Percentiles rank a stretch among this genome's conserved stretches.
phyloP scores from a whole-genome alignment of 2,113 vertebrate genomes.

The Lasiurus borealis region DNA sequence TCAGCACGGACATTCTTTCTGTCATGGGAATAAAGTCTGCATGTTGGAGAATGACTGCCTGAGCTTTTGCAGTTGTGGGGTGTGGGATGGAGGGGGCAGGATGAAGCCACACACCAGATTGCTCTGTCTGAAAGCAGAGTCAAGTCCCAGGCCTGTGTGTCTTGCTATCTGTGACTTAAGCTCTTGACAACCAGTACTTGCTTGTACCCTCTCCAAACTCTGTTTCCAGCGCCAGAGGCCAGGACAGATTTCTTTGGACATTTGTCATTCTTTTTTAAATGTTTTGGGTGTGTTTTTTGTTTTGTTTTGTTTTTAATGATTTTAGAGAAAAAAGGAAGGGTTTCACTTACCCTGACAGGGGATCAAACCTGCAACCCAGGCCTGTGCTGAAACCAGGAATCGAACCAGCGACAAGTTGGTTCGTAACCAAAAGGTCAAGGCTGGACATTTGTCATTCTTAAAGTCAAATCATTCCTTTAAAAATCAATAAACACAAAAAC shows the following conservation, averaged over 20 bases:
- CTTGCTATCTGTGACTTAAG: background rate
- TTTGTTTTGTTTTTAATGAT: no score
- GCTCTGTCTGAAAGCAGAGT: background rate
- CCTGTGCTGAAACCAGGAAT: no score
- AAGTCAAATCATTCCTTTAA: slow-evolving; percentile 24
- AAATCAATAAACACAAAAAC: background rate
- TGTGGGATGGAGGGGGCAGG: accelerated
- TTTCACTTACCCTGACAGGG: no score
- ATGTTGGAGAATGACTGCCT: background rate
- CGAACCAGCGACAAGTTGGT: no score
- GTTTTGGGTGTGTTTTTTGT: no score
- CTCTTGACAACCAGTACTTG: background rate
- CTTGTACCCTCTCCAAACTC: background rate
- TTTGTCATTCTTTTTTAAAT: background rate
- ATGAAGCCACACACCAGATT: background rate
- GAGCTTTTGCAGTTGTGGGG: background rate
- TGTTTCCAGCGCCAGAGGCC: background rate
- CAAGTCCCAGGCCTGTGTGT: background rate
- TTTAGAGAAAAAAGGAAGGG: no score
- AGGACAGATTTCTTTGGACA: background rate
- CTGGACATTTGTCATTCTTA: background rate
- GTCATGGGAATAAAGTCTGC: background rate
- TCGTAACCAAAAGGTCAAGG: no score
- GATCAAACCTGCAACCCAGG: no score
- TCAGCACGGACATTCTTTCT: background rate